A percentile compares a stretch with the other conserved stretches of the same genome.
phyloP scores from a whole-genome alignment of 2,797 vertebrate genomes.

The Falco rusticolus region DNA sequence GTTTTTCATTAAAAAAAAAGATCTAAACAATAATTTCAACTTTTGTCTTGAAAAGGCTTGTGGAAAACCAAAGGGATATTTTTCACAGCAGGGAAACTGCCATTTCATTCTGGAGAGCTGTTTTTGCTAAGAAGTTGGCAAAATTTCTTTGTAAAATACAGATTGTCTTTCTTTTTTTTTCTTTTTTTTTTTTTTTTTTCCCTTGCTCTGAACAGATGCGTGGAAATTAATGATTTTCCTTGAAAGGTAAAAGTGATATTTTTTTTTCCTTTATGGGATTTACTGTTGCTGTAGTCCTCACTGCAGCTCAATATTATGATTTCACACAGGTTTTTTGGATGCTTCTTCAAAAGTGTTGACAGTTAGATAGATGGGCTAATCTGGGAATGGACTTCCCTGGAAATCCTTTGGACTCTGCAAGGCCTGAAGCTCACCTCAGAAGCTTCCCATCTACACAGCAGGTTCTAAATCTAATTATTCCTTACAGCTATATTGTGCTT shows the following conservation, averaged over 20 bases:
- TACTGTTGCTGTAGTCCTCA: not conserved
- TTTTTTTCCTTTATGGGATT: not conserved
- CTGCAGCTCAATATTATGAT: not conserved
- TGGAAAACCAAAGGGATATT: not conserved
- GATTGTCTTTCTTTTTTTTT: not conserved
- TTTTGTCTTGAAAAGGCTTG: constrained; percentile 3
- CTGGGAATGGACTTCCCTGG: not conserved
- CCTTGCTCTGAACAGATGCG: not conserved
- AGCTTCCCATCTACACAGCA: not conserved
- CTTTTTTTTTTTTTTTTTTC: rapidly evolving
- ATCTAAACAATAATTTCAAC: not conserved
- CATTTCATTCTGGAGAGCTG: constrained; percentile 1
- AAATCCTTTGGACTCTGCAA: not conserved
- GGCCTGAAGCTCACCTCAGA: not conserved
- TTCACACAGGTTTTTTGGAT: not conserved
- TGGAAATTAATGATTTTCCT: not conserved
- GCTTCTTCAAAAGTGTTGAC: constrained; percentile 4
- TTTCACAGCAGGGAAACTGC: not conserved
- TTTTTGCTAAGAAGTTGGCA: not conserved
- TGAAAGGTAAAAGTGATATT: not conserved
- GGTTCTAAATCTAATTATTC: not conserved
- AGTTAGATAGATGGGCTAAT: not conserved
- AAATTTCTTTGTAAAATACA: not conserved
- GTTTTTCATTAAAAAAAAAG: not conserved
- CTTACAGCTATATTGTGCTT: not conserved